Evolutionary conservation across 2,888 invertebrate genomes (phyloP), one percentile per base, ranked within the genome.

Genomic region (Yponomeuta evonymella): DNA sequence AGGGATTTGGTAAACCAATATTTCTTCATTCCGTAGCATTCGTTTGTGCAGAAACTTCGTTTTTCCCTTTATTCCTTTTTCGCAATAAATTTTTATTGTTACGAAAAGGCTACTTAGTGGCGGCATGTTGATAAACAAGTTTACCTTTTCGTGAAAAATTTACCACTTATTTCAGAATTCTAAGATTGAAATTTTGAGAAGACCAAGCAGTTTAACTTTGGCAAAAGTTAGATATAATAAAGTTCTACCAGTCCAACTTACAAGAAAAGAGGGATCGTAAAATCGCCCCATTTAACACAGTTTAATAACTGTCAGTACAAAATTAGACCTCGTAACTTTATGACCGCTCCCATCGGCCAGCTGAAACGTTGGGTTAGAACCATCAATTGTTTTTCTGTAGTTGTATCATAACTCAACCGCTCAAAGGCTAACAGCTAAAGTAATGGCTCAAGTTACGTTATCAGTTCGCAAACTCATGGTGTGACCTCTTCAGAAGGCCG

Each of bases 1-100:
- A 48, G 65, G 67, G 48, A 48, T 48, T 67, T 48, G 6, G 48
- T 9, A 48, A 67, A 48, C 43, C 36, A 67, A 67, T 67, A 67
- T 48, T 67, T 67, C 67, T 67, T 67, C 67, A 67, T 67, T 67
- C 23, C 11, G n/a, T 43, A 43, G 1, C 15, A 43, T 67, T 67
- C 48, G 67, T 23, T 67, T 67, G n/a, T 23, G 23, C 23, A n/a
- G 9, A 15, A 62, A 30, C 15, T 29, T 51, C 30, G 43, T n/a
- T 29, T 51, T 58, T 69, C 10, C 51, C n/a, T 23, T 36, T n/a
- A 23, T 48, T 48, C 29, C 15, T 30, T 65, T 65, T 29, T 1
- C n/a, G 64, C 30, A 12, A 48, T 67, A 15, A 48, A 48, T 67
- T 67, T 67, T 43, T 66, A n/a, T 67, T 12, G 48, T 29, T 48